Base-by-base conservation (phyloP, 2,797 vertebrate genomes). In the Phoebastria nigripes region DNA sequence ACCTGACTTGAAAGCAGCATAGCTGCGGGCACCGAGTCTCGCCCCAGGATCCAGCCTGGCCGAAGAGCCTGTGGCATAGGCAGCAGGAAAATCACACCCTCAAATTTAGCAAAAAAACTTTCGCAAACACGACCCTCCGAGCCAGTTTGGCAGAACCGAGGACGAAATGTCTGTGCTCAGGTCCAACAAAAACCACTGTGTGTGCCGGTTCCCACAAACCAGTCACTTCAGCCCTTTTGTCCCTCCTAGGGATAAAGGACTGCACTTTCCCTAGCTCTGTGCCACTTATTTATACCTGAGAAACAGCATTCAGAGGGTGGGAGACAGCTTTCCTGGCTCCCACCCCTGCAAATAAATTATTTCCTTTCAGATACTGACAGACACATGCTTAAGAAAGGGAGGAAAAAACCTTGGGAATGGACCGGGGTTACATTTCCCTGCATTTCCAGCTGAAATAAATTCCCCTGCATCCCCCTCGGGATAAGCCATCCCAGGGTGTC, bases 391-490 rank as follows among this genome's bases (percentile, higher is more conserved):
- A n/a, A 47, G 33, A 65, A 47, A 63, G 31, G 19, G 18, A 71
- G 35, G 16, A 58, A 59, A 70, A 29, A 4, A 0, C 17, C 31
- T 47, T 33, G 35, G 63, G 46, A 51, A 77, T 2, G 10, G 33
- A 15, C 15, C 1, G 3, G 8, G 16, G 49, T 62, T 29, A 3
- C 12, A n/a, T 31, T 56, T 29, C 37, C 42, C 47, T 6, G 1
- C 6, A 3, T 39, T 66, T 69, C 71, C 73, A 82, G 29, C 12
- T 39, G 39, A 22, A 61, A 72, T 11, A 29, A 58, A 47, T 1
- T 2, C 29, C 47, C 19, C 19, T 15, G 4, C 8, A 7, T 6
- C 1, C 6, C 25, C 10, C 52, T 13, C 1, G 6, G 72, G 37
- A 47, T 6, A 19, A 55, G 17, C 37, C 56, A 37, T 5, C 12